Conservation (phyloP, 2,797 vertebrate genomes). For the Pterois miles region DNA sequence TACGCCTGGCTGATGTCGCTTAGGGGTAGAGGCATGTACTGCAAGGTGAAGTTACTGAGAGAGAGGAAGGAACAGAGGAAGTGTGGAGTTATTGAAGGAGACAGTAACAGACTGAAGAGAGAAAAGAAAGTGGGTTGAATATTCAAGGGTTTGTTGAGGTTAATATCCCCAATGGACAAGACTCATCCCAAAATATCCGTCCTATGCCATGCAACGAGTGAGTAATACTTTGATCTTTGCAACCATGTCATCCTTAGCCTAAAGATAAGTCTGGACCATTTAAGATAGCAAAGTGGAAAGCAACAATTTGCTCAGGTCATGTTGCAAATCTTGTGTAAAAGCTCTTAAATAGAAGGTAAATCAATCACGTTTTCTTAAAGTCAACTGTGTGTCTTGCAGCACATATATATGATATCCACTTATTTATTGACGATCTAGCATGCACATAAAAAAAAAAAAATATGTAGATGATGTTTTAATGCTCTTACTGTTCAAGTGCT, state of each 20-base stretch:
- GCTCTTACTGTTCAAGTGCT: slow-evolving; percentile 90
- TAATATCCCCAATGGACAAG: slow-evolving; percentile 61
- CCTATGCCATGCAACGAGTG: slow-evolving; percentile 21
- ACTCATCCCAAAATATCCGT: slow-evolving; percentile 60
- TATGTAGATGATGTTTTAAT: neutral
- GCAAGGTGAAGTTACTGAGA: slow-evolving; percentile 91
- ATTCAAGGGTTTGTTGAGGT: slow-evolving; percentile 54
- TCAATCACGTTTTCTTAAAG: slow-evolving; percentile 1
- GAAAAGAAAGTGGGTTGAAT: slow-evolving; percentile 49
- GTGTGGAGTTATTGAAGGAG: slow-evolving; percentile 37
- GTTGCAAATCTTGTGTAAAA: slow-evolving; percentile 37
- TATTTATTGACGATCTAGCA: neutral
- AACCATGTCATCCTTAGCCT: slow-evolving; percentile 63
- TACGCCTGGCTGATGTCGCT: slow-evolving; percentile 92
- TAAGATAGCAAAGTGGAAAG: slow-evolving; percentile 62
- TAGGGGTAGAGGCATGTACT: slow-evolving; percentile 93
- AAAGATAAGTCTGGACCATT: slow-evolving; percentile 58
- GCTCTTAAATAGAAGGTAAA: slow-evolving; percentile 13
- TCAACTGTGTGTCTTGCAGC: neutral
- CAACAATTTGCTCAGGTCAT: slow-evolving; percentile 50
- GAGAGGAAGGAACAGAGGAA: slow-evolving; percentile 19
- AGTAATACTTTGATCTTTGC: slow-evolving; percentile 68
- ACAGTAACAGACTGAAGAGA: slow-evolving; percentile 22
- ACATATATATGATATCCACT: neutral
- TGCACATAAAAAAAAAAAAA: neutral